Percentiles rank a stretch among this genome's conserved stretches.
These are phyloP conservation scores for Boloria euphrosyne DNA, from an alignment of 2,888 invertebrate genomes.

Conservation along the genomic window DNA sequence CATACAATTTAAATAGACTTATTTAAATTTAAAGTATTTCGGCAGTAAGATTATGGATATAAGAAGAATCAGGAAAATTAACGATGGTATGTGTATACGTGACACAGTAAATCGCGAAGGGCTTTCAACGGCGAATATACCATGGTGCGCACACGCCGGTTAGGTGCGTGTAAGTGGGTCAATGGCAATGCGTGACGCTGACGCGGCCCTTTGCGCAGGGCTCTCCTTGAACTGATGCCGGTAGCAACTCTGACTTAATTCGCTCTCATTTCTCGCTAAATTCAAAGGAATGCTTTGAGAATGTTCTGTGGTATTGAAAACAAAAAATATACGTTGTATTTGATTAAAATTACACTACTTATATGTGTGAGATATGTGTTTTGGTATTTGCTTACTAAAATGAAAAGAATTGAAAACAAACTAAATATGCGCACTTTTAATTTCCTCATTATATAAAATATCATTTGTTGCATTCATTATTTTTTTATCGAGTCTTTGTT, in stretches of 20 bases:
- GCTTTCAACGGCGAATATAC: conserved; percentile 71
- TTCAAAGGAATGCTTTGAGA: conserved; percentile 43
- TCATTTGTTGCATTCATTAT: too few relatives aligned
- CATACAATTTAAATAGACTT: too few relatives aligned
- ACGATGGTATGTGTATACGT: conserved; percentile 55
- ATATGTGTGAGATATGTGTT: too few relatives aligned
- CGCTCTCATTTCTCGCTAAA: conserved; percentile 70
- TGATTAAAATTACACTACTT: too few relatives aligned
- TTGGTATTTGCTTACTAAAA: too few relatives aligned
- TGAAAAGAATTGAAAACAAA: too few relatives aligned
- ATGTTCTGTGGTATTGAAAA: conserved; percentile 16
- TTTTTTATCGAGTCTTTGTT: too few relatives aligned
- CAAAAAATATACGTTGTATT: not conserved
- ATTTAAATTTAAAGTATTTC: too few relatives aligned
- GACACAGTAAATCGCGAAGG: conserved; percentile 56
- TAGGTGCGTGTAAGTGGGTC: conserved; percentile 73
- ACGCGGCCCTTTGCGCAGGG: conserved; percentile 78
- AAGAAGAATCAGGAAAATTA: not conserved
- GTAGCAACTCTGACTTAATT: conserved; percentile 68
- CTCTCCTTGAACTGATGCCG: conserved; percentile 77
- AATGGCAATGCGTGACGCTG: conserved; percentile 79
- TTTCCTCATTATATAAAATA: too few relatives aligned
- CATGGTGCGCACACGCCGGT: conserved; percentile 63
- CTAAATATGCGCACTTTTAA: too few relatives aligned
- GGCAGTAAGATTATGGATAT: too few relatives aligned